phyloP scores from a whole-genome alignment of 1,140 invertebrate species.

The Spodoptera litura region DNA sequence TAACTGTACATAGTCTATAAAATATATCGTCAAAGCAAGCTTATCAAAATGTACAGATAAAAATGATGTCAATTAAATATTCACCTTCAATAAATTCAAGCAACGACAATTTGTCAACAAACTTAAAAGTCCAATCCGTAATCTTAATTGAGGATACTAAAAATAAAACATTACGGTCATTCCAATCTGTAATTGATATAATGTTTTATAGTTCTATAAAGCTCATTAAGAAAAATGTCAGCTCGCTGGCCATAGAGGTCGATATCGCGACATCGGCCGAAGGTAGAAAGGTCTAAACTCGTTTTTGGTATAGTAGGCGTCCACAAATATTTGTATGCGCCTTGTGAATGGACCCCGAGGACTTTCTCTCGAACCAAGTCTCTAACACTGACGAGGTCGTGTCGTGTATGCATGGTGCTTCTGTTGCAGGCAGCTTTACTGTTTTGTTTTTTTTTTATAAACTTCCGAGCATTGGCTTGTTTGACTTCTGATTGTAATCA shows the following conservation, averaged over 20 bases:
- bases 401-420: conserved; percentile 45
- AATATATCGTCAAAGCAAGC: no score
- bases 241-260: conserved; percentile 29
- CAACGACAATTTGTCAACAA: background rate
- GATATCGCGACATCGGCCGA: conserved; percentile 58
- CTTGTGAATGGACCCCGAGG: conserved; percentile 81
- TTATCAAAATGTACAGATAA: no score
- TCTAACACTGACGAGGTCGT: conserved; percentile 65
- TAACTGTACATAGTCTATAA: no score
- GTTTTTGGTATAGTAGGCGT: conserved; percentile 81
- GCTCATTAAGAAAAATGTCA: conserved; percentile 35
- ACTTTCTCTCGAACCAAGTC: conserved; percentile 78
- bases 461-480: background rate
- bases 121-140: background rate
- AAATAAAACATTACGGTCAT: background rate
- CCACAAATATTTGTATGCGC: conserved; percentile 84
- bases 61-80: no score
- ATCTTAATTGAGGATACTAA: background rate
- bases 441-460: background rate
- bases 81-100: no score
- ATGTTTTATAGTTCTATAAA: conserved; percentile 8
- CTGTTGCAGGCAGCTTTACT: conserved; percentile 25
- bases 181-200: conserved; percentile 9
- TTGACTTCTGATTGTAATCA: no score
- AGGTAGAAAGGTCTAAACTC: conserved; percentile 80